Conservation (phyloP, 2,797 vertebrate species). For the Jordanella pulchra region DNA sequence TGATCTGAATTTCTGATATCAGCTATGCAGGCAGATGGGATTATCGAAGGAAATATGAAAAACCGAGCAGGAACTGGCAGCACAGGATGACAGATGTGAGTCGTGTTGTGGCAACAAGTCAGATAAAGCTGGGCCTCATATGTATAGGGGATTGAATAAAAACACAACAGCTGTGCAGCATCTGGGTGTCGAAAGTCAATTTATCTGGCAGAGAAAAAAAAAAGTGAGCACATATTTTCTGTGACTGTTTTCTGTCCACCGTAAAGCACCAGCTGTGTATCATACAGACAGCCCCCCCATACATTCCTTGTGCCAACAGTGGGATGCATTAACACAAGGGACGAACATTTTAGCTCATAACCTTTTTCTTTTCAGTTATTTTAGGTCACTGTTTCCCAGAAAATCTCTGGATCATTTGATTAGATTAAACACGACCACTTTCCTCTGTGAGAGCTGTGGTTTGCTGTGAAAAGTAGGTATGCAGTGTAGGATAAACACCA, state of each 20-base stretch:
- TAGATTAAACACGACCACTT: background rate
- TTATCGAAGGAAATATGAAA: conserved; percentile 16
- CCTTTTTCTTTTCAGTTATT: background rate
- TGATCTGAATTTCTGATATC: conserved; percentile 5
- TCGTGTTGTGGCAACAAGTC: conserved; percentile 1
- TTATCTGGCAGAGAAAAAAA: conserved; percentile 1
- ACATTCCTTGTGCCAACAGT: background rate
- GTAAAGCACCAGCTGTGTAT: background rate
- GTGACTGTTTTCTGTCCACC: background rate
- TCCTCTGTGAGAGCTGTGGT: background rate
- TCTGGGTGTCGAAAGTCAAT: conserved; percentile 19
- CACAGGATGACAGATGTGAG: conserved; percentile 7
- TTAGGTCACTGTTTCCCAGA: background rate
- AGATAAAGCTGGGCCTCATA: conserved; percentile 7
- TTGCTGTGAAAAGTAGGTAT: background rate
- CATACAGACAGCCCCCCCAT: background rate
- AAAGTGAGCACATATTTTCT: background rate
- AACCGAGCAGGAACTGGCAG: conserved; percentile 1
- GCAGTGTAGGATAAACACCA: background rate
- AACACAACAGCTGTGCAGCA: conserved; percentile 22
- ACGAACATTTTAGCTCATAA: background rate
- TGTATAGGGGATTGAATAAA: conserved; percentile 6
- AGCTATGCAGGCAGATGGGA: background rate
- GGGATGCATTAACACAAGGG: background rate
- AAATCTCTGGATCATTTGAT: background rate